These are phyloP conservation scores for Orius insidiosus DNA, from an alignment of 1,140 invertebrate species.

Conservation along the genomic window DNA sequence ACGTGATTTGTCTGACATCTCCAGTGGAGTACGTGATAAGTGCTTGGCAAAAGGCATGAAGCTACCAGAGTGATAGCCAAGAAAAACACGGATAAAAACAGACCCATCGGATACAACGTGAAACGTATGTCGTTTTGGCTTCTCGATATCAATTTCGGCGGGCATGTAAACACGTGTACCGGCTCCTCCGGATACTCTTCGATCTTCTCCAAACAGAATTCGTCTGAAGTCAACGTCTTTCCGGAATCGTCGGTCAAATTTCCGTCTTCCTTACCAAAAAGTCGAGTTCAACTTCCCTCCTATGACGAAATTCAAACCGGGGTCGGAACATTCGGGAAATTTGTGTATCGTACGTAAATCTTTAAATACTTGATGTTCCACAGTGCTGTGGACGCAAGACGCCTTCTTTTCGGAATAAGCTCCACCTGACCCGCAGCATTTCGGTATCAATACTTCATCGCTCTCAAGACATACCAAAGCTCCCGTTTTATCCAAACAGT, in stretches of 20 bases:
- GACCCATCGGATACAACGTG: constrained; percentile 50
- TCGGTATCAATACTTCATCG: constrained; percentile 27
- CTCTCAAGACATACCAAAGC: constrained; percentile 35
- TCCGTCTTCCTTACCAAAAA: constrained; percentile 26
- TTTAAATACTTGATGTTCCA: constrained; percentile 21
- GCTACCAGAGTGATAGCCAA: constrained; percentile 55
- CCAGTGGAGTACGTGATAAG: constrained; percentile 69
- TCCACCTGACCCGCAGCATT: constrained; percentile 38
- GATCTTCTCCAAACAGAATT: constrained; percentile 43
- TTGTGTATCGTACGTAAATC: constrained; percentile 22
- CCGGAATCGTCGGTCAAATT: constrained; percentile 25
- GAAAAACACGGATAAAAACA: constrained; percentile 59
- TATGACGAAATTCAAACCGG: constrained; percentile 23
- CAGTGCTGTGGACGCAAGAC: constrained; percentile 24
- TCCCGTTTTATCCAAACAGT: constrained; percentile 38
- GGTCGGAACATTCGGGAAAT: constrained; percentile 32
- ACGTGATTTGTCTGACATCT: constrained; percentile 69
- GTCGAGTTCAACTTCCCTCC: constrained; percentile 29
- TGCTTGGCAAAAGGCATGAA: constrained; percentile 53
- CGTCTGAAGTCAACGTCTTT: constrained; percentile 27
- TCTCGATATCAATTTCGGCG: constrained; percentile 22
- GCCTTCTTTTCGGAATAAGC: constrained; percentile 35
- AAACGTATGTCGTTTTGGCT: constrained; percentile 40
- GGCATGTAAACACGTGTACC: constrained; percentile 42
- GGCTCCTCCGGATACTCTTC: constrained; percentile 28